A percentile compares a stretch with the other conserved stretches of the same genome.
Conservation (phyloP, 2,113 vertebrate genomes). For the pig (Sus scrofa) region T2T-Sscrofa CM000820.6:37396501-37397000, state of each 20-base stretch:
- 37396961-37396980: background rate
- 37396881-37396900: background rate
- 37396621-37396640: background rate
- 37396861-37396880: background rate
- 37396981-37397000: slow-evolving; percentile 17
- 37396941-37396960: background rate
- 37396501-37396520: slow-evolving; percentile 19
- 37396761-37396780: background rate
- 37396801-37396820: background rate
- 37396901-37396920: background rate
- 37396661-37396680: background rate
- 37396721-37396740: background rate
- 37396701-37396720: background rate
- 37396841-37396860: background rate
- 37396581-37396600: background rate
- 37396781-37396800: background rate
- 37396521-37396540: background rate
- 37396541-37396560: background rate
- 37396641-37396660: background rate
- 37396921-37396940: background rate
- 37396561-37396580: background rate
- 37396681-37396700: background rate
- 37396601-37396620: background rate
- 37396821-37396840: background rate
- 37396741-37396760: background rate